A percentile compares a stretch with the other conserved stretches of the same genome.
These are phyloP conservation scores for Caranx melampygus DNA, from an alignment of 2,113 vertebrate species.

Conservation along the genomic window DNA sequence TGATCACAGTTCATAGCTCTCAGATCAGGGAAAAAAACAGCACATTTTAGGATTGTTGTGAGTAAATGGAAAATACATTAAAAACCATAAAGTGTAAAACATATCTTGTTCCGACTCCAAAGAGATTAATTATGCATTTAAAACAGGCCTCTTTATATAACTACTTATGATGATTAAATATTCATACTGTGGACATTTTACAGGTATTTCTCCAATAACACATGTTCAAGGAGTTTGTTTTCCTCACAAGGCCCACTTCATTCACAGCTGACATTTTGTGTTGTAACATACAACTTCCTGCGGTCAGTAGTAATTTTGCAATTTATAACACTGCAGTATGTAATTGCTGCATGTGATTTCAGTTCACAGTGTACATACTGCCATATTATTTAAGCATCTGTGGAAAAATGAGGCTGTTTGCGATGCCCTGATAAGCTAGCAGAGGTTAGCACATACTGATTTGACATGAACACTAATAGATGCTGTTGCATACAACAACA, in stretches of 20 bases:
- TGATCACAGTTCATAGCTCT: slow-evolving; percentile 25
- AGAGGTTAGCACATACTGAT: slow-evolving; percentile 44
- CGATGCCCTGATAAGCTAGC: slow-evolving; percentile 61
- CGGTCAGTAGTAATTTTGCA: slow-evolving; percentile 28
- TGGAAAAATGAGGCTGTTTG: slow-evolving; percentile 37
- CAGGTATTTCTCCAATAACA: neutral
- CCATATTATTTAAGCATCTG: slow-evolving; percentile 34
- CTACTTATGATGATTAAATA: neutral
- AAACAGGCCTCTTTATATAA: neutral
- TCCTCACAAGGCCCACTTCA: neutral
- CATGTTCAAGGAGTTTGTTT: neutral
- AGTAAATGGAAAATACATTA: slow-evolving; percentile 11
- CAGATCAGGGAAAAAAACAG: slow-evolving; percentile 5
- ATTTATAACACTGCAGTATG: neutral
- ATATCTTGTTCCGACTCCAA: neutral
- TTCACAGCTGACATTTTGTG: slow-evolving; percentile 9
- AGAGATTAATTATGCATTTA: neutral
- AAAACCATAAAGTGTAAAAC: neutral
- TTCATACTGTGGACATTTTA: neutral
- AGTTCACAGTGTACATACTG: slow-evolving; percentile 51
- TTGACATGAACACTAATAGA: slow-evolving; percentile 54
- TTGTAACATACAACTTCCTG: neutral
- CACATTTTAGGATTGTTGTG: neutral
- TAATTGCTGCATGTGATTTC: slow-evolving; percentile 18
- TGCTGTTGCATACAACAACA: slow-evolving; percentile 51